Conservation (phyloP, 2,888 invertebrate genomes). For the Balanococcus diminutus region DNA sequence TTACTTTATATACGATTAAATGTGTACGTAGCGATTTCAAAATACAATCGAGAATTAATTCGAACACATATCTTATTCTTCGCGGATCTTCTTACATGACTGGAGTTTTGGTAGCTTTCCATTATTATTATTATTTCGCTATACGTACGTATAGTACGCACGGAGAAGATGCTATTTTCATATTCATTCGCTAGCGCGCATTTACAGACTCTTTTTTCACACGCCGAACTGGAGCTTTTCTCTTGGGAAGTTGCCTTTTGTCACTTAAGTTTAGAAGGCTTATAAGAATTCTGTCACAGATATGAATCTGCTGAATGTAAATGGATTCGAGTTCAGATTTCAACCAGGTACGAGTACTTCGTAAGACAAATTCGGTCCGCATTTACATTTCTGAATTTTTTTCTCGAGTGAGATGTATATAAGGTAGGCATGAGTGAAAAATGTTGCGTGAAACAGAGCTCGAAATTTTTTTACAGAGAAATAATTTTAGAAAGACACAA, state of each 20-base stretch:
- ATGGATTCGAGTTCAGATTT: not conserved
- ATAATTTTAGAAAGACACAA: too few relatives aligned
- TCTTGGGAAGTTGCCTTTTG: not conserved
- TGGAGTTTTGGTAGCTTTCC: conserved; percentile 1
- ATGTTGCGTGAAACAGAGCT: too few relatives aligned
- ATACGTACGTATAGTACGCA: not conserved
- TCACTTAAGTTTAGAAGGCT: not conserved
- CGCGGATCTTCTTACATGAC: conserved; percentile 3
- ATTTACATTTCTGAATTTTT: not conserved
- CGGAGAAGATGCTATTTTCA: not conserved
- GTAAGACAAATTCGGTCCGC: not conserved
- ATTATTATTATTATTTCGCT: not conserved
- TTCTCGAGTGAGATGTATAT: too few relatives aligned
- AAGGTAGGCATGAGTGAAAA: too few relatives aligned
- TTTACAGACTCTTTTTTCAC: not conserved
- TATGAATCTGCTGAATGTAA: not conserved
- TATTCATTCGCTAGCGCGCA: not conserved
- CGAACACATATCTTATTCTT: conserved; percentile 13
- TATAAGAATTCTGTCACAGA: not conserved
- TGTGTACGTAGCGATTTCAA: not conserved
- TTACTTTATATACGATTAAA: conserved; percentile 9
- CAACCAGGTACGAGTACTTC: not conserved
- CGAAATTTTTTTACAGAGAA: too few relatives aligned
- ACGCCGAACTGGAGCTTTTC: not conserved
- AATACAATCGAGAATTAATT: conserved; percentile 21